Percentiles rank a stretch among this genome's conserved stretches.
Conservation (phyloP, 2,797 vertebrate species). For the Argya squamiceps region DNA sequence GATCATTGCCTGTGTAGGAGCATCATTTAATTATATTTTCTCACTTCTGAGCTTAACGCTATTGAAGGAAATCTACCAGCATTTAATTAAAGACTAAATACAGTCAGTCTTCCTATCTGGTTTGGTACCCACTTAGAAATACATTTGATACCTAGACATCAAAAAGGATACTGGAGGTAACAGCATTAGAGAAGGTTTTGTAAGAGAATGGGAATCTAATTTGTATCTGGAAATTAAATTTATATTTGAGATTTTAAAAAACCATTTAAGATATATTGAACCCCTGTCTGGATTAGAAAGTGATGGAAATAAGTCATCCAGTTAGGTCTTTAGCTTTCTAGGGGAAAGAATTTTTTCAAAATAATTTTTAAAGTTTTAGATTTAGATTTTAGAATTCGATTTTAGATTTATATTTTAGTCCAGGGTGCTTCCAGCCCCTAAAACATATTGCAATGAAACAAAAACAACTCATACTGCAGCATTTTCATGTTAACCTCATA, state of each 20-base stretch:
- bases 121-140: conserved; percentile 38
- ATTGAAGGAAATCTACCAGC: conserved; percentile 29
- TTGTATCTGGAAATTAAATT: conserved; percentile 59
- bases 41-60: conserved; percentile 35
- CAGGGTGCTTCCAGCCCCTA: not conserved
- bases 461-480: not conserved
- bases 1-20: not conserved
- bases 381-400: not conserved
- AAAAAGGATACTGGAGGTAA: conserved; percentile 26
- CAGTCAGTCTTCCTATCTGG: conserved; percentile 30
- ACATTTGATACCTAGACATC: not conserved
- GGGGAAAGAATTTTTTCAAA: not conserved
- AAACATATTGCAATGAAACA: not conserved
- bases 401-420: not conserved
- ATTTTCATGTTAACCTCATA: not conserved
- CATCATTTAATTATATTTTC: conserved; percentile 52
- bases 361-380: not conserved
- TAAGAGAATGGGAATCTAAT: conserved; percentile 48
- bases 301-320: not conserved
- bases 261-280: not conserved
- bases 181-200: conserved; percentile 40
- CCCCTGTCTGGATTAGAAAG: not conserved
- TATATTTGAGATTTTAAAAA: conserved; percentile 19
- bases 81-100: conserved; percentile 66
- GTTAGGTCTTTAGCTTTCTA: not conserved